A percentile compares a stretch with the other conserved stretches of the same genome.
phyloP scores from a whole-genome alignment of 2,113 vertebrate species.

The Lipotes vexillifer region DNA sequence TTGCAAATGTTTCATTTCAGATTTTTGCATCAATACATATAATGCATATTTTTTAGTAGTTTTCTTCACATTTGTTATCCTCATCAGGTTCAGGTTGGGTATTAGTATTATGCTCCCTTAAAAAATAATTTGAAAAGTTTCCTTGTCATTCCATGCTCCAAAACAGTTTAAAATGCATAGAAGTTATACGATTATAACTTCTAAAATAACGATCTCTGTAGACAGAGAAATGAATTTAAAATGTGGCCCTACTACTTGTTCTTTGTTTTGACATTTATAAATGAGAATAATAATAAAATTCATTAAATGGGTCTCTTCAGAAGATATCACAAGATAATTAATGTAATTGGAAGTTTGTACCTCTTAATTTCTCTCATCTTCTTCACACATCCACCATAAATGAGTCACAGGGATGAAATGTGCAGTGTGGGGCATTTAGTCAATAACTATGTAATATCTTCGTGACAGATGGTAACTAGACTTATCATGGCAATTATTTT shows the following conservation, averaged over 20 bases:
- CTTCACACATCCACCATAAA: neutral
- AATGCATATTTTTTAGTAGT: neutral
- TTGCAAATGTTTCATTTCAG: neutral
- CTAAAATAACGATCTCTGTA: neutral
- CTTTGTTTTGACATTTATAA: constrained; percentile 19
- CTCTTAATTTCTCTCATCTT: neutral
- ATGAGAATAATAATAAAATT: neutral
- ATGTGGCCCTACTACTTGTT: neutral
- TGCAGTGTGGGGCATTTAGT: neutral
- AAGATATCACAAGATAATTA: neutral
- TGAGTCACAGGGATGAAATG: neutral
- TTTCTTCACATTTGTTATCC: neutral
- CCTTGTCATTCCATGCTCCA: neutral
- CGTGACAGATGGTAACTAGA: neutral
- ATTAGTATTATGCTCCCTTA: neutral
- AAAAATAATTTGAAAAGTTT: neutral
- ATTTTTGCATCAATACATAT: neutral
- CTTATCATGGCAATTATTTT: neutral
- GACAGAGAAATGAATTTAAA: neutral
- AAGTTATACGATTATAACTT: neutral
- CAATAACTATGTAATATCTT: too few species aligned
- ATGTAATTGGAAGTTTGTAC: neutral
- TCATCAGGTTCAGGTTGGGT: neutral
- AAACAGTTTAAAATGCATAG: neutral
- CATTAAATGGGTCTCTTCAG: neutral